Evolutionary conservation across 2,888 invertebrate genomes (phyloP).

Genomic region (Rhamphomyia laevipes): DNA sequence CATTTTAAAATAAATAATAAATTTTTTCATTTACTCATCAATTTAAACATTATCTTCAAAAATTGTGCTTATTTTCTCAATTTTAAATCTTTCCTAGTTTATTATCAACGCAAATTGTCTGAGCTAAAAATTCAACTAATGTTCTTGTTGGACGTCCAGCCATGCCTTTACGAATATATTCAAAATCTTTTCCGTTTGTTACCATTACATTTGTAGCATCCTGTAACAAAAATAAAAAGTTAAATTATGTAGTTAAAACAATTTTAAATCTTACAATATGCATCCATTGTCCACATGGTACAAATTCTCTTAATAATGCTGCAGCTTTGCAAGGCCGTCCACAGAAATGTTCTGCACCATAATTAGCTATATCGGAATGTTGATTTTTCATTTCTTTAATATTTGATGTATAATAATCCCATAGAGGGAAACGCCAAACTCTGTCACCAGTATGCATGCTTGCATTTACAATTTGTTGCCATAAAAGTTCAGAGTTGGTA

Average conservation of each 20-base stretch:
- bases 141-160: constrained; percentile 69
- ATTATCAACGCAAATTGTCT: constrained; percentile 37
- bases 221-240: too few species aligned
- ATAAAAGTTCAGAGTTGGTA: constrained; percentile 58
- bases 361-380: constrained; percentile 26
- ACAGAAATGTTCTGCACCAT: constrained; percentile 31
- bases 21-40: too few species aligned
- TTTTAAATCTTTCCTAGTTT: neutral
- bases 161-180: constrained; percentile 54
- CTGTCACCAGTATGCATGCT: constrained; percentile 65
- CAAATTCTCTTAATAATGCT: constrained; percentile 56
- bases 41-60: too few species aligned
- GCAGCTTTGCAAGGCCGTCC: constrained; percentile 57
- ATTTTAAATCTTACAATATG: constrained; percentile 48
- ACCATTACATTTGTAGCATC: constrained; percentile 65
- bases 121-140: constrained; percentile 56
- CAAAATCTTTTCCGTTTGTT: constrained; percentile 48
- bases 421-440: constrained; percentile 74
- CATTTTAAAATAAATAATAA: too few species aligned
- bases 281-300: constrained; percentile 57
- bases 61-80: too few species aligned
- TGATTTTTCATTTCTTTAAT: neutral
- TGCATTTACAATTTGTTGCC: constrained; percentile 51
- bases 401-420: constrained; percentile 48
- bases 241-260: neutral